Evolutionary conservation across 2,113 vertebrate genomes (phyloP), one percentile per base, ranked within the genome.

Genomic region (Lanius ludovicianus): DNA sequence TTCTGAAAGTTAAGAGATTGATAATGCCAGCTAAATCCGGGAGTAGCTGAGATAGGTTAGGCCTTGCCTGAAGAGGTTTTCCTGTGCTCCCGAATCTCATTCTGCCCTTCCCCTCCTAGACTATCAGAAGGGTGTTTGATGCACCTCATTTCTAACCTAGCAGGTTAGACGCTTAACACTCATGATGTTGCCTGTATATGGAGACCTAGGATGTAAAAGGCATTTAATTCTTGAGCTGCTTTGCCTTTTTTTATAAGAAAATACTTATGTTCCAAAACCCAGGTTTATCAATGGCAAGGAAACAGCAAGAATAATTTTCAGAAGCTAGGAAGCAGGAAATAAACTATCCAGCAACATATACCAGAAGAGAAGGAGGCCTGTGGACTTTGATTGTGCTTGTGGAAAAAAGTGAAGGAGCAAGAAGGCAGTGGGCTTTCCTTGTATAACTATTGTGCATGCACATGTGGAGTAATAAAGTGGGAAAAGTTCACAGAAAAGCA

Each of bases 391-490:
- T 68, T 78, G 31, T 47, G 42, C 3, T 41, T 57, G n/a, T 19
- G 69, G 83, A 85, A 85, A 77, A 59, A 84, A 63, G 44, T 60
- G 24, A 75, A 84, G 68, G 46, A 87, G 25, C 44, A 76, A 75
- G 62, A 70, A 68, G 39, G 35, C 55, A 59, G 14, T 21, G 31
- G n/a, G 17, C 23, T 85, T 67, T 89, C 63, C 57, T 27, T 68
- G 10, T 82, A 39, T 63, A 68, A 37, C 65, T 83, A 3, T 84
- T 57, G 53, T 87, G 46, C 23, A 3, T 62, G 41, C 30, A 63
- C 53, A 59, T 89, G 53, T 93, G 78, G 84, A 95, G 86, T 87
- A 84, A 52, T 95, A 79, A 90, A 93, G 33, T 93, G 77, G 87
- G 85, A 89, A 84, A 89, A 69, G 41, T 91, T 84, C 62, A 89